Evolutionary conservation across 2,797 vertebrate genomes (phyloP).

Genomic region (Anabacerthia variegaticeps): DNA sequence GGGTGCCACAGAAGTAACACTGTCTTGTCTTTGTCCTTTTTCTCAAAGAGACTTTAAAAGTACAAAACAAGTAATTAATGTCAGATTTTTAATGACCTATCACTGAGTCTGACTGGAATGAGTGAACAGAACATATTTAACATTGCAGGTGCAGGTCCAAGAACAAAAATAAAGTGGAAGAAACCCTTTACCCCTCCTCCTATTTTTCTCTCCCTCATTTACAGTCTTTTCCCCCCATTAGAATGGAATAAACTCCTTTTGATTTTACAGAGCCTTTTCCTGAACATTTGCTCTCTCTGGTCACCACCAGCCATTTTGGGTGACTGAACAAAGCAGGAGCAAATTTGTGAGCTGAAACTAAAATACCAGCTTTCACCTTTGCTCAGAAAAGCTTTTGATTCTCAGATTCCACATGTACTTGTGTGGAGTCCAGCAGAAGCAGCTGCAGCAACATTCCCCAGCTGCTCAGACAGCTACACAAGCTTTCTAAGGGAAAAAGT

Average conservation of each 20-base stretch:
- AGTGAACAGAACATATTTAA: background rate
- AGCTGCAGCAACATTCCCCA: too few relatives aligned
- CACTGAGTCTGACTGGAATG: background rate
- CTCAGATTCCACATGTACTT: too few relatives aligned
- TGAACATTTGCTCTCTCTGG: background rate
- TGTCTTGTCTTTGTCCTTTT: background rate
- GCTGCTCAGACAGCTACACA: too few relatives aligned
- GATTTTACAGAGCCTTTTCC: background rate
- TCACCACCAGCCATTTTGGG: too few relatives aligned
- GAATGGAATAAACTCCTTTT: background rate
- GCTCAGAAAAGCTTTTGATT: too few relatives aligned
- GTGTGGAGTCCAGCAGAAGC: too few relatives aligned
- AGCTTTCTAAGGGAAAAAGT: too few relatives aligned
- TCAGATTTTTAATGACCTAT: conserved; percentile 4
- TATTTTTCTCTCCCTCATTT: background rate
- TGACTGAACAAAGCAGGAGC: too few relatives aligned
- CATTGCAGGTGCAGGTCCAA: conserved; percentile 22
- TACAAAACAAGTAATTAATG: conserved; percentile 23
- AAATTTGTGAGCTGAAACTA: too few relatives aligned
- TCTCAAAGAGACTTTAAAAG: background rate
- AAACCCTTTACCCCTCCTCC: background rate
- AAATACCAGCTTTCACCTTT: too few relatives aligned
- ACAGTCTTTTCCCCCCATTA: background rate
- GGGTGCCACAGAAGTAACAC: background rate
- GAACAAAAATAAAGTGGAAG: background rate